phyloP scores from a whole-genome alignment of 2,113 vertebrate species.

The Oryzias curvinotus region DNA sequence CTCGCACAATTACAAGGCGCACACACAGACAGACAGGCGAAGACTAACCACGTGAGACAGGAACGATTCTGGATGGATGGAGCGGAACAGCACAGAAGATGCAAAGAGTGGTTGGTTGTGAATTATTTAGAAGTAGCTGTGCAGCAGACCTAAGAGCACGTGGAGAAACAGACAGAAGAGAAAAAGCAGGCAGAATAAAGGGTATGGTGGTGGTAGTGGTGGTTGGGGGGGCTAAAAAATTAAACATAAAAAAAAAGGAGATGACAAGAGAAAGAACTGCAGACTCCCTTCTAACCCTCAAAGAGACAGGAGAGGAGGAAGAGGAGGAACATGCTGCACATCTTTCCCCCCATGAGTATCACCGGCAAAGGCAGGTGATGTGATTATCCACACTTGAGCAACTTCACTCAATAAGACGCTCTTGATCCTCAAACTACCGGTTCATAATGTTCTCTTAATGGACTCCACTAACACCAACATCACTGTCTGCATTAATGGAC shows the following conservation, averaged over 20 bases:
- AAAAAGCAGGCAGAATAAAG: neutral
- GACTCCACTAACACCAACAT: slow-evolving; percentile 70
- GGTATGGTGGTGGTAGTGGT: neutral
- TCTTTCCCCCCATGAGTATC: slow-evolving; percentile 41
- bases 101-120: slow-evolving; percentile 67
- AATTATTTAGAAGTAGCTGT: slow-evolving; percentile 72
- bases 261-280: slow-evolving; percentile 24
- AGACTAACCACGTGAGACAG: slow-evolving; percentile 33
- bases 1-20: neutral
- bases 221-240: slow-evolving; percentile 15
- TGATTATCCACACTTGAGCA: slow-evolving; percentile 73
- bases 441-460: slow-evolving; percentile 74
- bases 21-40: slow-evolving; percentile 3
- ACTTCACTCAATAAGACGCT: slow-evolving; percentile 67
- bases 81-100: slow-evolving; percentile 53
- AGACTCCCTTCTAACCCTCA: slow-evolving; percentile 33
- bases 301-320: slow-evolving; percentile 27
- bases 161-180: slow-evolving; percentile 24
- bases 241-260: slow-evolving; percentile 16
- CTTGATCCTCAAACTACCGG: slow-evolving; percentile 62
- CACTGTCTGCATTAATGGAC: slow-evolving; percentile 70
- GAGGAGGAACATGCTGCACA: slow-evolving; percentile 43
- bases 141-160: slow-evolving; percentile 59
- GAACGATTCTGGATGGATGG: slow-evolving; percentile 57
- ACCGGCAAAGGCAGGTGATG: slow-evolving; percentile 61